A percentile compares a stretch with the other conserved stretches of the same genome.
Conservation (phyloP, 2,888 invertebrate genomes). For the Leucoma salicis region DNA sequence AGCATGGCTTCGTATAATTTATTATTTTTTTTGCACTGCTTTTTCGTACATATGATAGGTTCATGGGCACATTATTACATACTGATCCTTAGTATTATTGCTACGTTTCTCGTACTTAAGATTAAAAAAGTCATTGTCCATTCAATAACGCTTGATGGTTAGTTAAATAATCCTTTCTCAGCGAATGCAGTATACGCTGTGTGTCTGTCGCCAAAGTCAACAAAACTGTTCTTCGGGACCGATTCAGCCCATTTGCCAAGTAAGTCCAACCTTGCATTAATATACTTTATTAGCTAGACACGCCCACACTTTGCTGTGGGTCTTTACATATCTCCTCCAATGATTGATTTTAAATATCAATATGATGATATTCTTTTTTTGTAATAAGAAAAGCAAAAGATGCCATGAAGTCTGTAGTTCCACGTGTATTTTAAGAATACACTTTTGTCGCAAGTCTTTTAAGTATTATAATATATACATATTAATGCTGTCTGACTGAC, state of each 20-base stretch:
- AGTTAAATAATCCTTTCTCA: constrained; percentile 8
- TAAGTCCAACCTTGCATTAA: too few species aligned
- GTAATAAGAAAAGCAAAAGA: too few species aligned
- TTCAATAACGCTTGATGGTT: constrained; percentile 12
- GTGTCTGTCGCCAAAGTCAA: neutral
- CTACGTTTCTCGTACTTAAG: constrained; percentile 5
- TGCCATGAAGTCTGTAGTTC: too few species aligned
- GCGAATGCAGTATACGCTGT: constrained; percentile 6
- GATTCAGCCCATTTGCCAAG: constrained; percentile 1
- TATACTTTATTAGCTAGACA: too few species aligned
- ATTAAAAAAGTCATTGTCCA: constrained; percentile 2
- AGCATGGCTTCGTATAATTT: constrained; percentile 16
- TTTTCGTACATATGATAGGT: constrained; percentile 1
- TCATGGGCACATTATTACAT: neutral
- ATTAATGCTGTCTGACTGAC: too few species aligned
- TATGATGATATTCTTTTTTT: too few species aligned
- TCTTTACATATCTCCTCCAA: too few species aligned
- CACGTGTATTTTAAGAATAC: too few species aligned
- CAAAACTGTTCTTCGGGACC: neutral
- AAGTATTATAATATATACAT: too few species aligned
- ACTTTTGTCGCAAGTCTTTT: too few species aligned
- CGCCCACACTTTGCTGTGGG: too few species aligned
- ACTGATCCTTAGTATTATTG: neutral
- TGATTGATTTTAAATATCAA: too few species aligned
- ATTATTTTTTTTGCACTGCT: constrained; percentile 15